Percentiles rank a stretch among this genome's conserved stretches.
Evolutionary conservation across 1,140 invertebrate species (phyloP).

Genomic region (Orchestia grillus): DNA sequence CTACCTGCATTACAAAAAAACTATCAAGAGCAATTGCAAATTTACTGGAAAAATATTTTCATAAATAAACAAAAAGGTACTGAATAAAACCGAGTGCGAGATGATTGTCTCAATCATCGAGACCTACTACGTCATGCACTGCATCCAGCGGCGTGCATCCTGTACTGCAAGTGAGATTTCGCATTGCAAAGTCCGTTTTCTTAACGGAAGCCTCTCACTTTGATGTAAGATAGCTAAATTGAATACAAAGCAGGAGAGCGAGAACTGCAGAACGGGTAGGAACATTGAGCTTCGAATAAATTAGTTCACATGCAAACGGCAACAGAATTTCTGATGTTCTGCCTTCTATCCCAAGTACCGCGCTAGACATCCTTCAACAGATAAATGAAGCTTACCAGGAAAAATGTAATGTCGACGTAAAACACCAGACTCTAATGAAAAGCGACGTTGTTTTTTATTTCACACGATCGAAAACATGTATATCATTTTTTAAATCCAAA

Average conservation of each 20-base stretch:
- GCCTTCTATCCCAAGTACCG: too few species aligned
- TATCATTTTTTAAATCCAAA: too few species aligned
- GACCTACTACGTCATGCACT: background rate
- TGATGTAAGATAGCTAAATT: background rate
- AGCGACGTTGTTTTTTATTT: too few species aligned
- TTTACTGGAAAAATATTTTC: background rate
- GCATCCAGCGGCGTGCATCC: background rate
- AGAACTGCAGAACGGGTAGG: too few species aligned
- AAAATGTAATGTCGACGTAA: too few species aligned
- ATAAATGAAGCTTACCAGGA: too few species aligned
- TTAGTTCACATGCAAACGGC: too few species aligned
- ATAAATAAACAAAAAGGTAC: background rate
- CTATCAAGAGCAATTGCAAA: background rate
- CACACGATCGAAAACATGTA: too few species aligned
- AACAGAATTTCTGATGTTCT: too few species aligned
- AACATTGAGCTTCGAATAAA: too few species aligned
- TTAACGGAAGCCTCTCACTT: background rate
- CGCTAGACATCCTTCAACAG: too few species aligned
- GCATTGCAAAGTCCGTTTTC: background rate
- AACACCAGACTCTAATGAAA: too few species aligned
- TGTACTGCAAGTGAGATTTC: background rate
- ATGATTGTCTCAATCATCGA: background rate
- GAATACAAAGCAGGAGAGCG: background rate
- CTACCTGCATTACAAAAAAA: background rate
- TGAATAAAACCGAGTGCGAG: background rate